Percentiles rank a stretch among this genome's conserved stretches.
These are phyloP conservation scores for Ciconia stormi DNA, from an alignment of 2,113 vertebrate species.

Conservation along the genomic window DNA sequence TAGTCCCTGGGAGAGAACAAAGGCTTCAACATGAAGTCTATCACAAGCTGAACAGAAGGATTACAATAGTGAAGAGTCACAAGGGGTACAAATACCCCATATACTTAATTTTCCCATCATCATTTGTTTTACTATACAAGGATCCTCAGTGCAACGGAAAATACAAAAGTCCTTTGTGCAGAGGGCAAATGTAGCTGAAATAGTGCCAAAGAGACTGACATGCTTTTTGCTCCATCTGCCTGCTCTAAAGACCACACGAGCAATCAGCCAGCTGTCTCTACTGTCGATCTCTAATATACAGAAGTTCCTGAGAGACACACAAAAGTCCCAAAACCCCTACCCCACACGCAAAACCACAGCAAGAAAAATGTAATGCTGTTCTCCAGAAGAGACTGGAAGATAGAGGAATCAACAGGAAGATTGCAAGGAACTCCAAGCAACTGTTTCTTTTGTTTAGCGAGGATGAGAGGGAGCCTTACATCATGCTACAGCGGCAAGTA, in stretches of 20 bases:
- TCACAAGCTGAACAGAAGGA: background rate
- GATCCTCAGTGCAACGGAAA: background rate
- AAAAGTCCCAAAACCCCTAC: background rate
- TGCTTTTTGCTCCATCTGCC: conserved; percentile 64
- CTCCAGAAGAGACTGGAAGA: background rate
- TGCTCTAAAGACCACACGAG: conserved; percentile 22
- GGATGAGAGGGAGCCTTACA: background rate
- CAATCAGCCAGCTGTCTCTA: conserved; percentile 50
- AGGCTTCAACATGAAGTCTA: background rate
- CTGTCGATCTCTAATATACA: background rate
- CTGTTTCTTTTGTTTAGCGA: background rate
- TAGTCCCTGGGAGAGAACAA: background rate
- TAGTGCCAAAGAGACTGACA: conserved; percentile 47
- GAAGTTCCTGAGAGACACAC: background rate
- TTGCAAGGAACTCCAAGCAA: background rate
- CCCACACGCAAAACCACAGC: background rate
- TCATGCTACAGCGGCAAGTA: background rate
- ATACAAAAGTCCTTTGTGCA: conserved; percentile 51
- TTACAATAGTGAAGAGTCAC: background rate
- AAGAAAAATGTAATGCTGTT: background rate
- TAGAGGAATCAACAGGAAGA: background rate
- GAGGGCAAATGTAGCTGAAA: conserved; percentile 46
- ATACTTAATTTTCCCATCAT: conserved; percentile 52
- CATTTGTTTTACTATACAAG: conserved; percentile 40
- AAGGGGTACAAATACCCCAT: background rate